phyloP scores from a whole-genome alignment of 35 echinoderm and acorn worm genomes.

The Apostichopus japonicus region DNA sequence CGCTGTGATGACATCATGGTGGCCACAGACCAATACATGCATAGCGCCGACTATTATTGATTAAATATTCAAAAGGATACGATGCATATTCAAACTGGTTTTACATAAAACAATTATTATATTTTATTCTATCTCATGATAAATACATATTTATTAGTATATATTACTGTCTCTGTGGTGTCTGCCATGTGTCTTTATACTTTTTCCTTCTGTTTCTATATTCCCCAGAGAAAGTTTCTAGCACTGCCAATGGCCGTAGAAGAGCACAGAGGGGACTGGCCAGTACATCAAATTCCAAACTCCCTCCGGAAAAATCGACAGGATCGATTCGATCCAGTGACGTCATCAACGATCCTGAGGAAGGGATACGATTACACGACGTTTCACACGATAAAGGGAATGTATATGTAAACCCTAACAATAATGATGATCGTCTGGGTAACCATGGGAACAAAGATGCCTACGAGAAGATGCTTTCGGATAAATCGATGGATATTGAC shows the following conservation, averaged over 20 bases:
- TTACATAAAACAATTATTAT: too few relatives aligned
- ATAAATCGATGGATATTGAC: slow-evolving; percentile 24
- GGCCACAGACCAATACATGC: too few relatives aligned
- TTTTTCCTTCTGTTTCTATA: not conserved
- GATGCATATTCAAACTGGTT: too few relatives aligned
- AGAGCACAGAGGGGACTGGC: not conserved
- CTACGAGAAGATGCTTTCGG: slow-evolving; percentile 15
- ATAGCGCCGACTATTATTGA: too few relatives aligned
- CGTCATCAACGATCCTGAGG: slow-evolving; percentile 52
- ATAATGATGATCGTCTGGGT: not conserved
- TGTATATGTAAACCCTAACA: slow-evolving; percentile 42
- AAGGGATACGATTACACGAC: slow-evolving; percentile 22
- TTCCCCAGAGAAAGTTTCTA: slow-evolving; percentile 24
- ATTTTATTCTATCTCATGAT: too few relatives aligned
- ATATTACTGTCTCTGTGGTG: too few relatives aligned
- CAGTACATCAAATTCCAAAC: slow-evolving; percentile 9
- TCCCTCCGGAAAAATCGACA: slow-evolving; percentile 35
- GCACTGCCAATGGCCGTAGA: slow-evolving; percentile 19
- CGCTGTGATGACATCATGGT: too few relatives aligned
- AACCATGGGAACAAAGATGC: not conserved
- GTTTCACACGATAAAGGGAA: slow-evolving; percentile 5
- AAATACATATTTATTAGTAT: too few relatives aligned
- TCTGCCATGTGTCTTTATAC: too few relatives aligned
- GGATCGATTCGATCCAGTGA: slow-evolving; percentile 48
- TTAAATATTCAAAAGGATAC: too few relatives aligned